phyloP scores from a whole-genome alignment of 2,113 vertebrate genomes.

The Megaleporinus macrocephalus region DNA sequence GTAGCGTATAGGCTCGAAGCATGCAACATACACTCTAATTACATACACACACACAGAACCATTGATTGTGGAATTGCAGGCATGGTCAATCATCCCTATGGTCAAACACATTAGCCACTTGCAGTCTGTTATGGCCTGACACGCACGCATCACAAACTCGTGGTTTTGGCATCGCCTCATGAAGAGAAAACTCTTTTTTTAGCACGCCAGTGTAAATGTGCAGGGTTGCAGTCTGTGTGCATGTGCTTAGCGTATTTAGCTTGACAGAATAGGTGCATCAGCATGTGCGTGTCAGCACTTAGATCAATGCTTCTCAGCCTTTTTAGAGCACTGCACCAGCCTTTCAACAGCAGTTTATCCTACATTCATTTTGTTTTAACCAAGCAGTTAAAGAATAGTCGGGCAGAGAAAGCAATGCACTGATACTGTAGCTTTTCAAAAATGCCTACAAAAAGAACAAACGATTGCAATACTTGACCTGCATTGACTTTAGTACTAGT shows the following conservation, averaged over 20 bases:
- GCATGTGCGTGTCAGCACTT: neutral
- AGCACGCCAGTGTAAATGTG: slow-evolving; percentile 34
- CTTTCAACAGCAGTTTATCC: neutral
- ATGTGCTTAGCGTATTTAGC: neutral
- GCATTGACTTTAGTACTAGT: too few species aligned
- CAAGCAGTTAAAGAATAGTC: neutral
- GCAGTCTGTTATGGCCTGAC: neutral
- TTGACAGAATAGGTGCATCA: neutral
- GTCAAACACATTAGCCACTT: slow-evolving; percentile 1
- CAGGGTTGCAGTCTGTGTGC: slow-evolving; percentile 7
- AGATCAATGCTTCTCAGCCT: slow-evolving; percentile 4
- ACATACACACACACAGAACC: slow-evolving; percentile 43
- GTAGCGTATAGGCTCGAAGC: neutral
- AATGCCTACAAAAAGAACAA: neutral
- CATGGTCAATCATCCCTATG: slow-evolving; percentile 17
- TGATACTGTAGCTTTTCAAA: neutral
- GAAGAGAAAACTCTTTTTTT: slow-evolving; percentile 23
- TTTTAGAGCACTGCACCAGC: neutral
- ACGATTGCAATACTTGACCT: too few species aligned
- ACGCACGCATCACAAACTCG: neutral
- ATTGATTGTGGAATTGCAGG: slow-evolving; percentile 41
- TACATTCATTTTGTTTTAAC: neutral
- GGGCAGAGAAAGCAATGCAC: neutral
- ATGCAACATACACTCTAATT: neutral
- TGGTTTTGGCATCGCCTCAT: neutral